Base-by-base conservation (phyloP, 2,888 invertebrate genomes). In the Taphrorychus bicolor region DNA sequence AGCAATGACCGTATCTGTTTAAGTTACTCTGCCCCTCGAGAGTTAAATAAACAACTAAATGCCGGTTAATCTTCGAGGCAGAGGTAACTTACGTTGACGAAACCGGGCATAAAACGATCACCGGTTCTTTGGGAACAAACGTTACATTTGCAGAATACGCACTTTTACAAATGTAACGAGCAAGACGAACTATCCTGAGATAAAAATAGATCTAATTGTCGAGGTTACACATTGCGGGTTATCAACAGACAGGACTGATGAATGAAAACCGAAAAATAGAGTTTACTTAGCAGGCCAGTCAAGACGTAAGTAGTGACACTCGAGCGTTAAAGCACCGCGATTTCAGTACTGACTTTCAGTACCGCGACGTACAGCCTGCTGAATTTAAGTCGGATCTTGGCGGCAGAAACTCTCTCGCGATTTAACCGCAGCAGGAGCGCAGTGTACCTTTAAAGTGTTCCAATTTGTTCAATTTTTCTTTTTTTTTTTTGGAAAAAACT, bases 201-300 rank as follows among this genome's bases (percentile, higher is more conserved):
- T 22, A 54, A 66, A 66, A 59, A 66, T 54, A 64, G 40, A 59
- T 49, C 49, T 22, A 59, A 66, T 59, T 59, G 32, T 23, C 4
- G 21, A 59, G 59, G 59, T 58, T 53, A 51, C 52, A 59, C 64
- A n/a, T n/a, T 59, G 59, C 53, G 32, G 59, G 54, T 66, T 58
- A 64, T 64, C 65, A 32, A 11, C 3, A 32, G n/a, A 2, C 32
- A 32, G 45, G 5, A 32, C 9, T 17, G 18, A 65, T 66, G 65
- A 66, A 66, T 66, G 59, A 49, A 66, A 24, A 21, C 41, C 22
- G 16, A 61, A 60, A 61, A 61, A 41, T 9, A 51, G 53, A 61
- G 61, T 61, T 53, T 53, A 53, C 18, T 61, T 60, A 53, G 53
- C 53, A 41, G 23, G 23, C 23, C 16, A 41, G 61, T 53, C 42